These are phyloP conservation scores for Trichosurus vulpecula DNA, from an alignment of 2,797 vertebrate species.

Conservation along the genomic window DNA sequence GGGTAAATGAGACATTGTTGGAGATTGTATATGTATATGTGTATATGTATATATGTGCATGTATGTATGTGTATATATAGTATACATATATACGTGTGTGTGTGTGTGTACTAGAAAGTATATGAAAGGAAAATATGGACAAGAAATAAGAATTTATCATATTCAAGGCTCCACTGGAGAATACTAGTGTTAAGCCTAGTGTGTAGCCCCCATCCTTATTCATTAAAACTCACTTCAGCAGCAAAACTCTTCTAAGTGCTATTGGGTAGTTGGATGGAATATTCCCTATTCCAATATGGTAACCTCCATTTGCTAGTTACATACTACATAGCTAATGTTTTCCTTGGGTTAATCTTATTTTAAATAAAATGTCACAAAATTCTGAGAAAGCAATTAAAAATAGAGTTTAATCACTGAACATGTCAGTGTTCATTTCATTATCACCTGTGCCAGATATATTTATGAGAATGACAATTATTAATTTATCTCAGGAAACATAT, in stretches of 20 bases:
- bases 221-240: background rate
- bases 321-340: background rate
- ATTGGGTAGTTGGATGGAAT: background rate
- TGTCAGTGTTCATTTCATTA: slow-evolving; percentile 59
- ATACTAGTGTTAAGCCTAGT: background rate
- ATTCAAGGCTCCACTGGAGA: background rate
- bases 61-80: too few relatives aligned
- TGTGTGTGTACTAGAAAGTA: background rate
- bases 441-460: slow-evolving; percentile 46
- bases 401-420: slow-evolving; percentile 50
- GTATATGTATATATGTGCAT: too few relatives aligned
- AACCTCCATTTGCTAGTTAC: background rate
- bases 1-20: background rate
- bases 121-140: background rate
- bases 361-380: slow-evolving; percentile 49
- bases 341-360: slow-evolving; percentile 28
- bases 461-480: slow-evolving; percentile 44
- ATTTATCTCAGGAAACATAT: slow-evolving; percentile 57
- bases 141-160: background rate
- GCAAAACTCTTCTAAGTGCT: background rate
- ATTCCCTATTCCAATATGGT: background rate
- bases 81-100: rapidly evolving
- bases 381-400: slow-evolving; percentile 63
- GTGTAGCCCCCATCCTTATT: background rate
- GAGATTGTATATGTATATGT: background rate